phyloP scores from a whole-genome alignment of 2,888 invertebrate species.

The Phorcus lineatus region DNA sequence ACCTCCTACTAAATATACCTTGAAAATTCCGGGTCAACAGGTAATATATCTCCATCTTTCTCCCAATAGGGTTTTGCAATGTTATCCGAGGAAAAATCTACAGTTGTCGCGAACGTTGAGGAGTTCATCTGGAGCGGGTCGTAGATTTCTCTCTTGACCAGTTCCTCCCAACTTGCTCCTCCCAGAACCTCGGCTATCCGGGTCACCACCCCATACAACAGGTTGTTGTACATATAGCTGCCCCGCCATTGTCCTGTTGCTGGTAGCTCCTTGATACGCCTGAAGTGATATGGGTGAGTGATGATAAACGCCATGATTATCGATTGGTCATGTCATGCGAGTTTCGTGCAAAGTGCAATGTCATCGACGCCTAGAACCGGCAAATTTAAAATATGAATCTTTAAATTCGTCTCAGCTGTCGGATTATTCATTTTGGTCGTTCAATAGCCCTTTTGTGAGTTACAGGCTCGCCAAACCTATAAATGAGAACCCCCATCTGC shows the following conservation, averaged over 20 bases:
- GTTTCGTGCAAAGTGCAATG: too few relatives aligned
- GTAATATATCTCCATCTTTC: slow-evolving; percentile 38
- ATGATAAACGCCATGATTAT: too few relatives aligned
- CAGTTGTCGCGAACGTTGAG: slow-evolving; percentile 63
- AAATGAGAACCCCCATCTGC: too few relatives aligned
- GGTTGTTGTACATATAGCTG: slow-evolving; percentile 67
- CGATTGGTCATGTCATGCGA: too few relatives aligned
- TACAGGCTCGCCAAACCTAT: too few relatives aligned
- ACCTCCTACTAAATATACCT: slow-evolving; percentile 39
- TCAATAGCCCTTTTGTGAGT: too few relatives aligned
- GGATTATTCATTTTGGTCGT: too few relatives aligned
- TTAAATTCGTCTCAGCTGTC: too few relatives aligned
- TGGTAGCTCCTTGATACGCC: slow-evolving; percentile 48
- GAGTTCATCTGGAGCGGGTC: slow-evolving; percentile 65
- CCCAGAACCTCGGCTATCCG: slow-evolving; percentile 62
- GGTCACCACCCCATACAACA: slow-evolving; percentile 69
- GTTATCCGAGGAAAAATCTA: slow-evolving; percentile 48
- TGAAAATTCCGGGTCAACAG: slow-evolving; percentile 47
- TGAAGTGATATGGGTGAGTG: slow-evolving; percentile 27
- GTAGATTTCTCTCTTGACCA: slow-evolving; percentile 60
- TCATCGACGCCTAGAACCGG: too few relatives aligned
- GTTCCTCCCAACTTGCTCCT: slow-evolving; percentile 64
- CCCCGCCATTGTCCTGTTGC: slow-evolving; percentile 56
- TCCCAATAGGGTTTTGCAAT: slow-evolving; percentile 59
- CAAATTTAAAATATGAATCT: too few relatives aligned